phyloP scores from a whole-genome alignment of 2,113 vertebrate genomes.

The Sinocyclocheilus anshuiensis region DNA sequence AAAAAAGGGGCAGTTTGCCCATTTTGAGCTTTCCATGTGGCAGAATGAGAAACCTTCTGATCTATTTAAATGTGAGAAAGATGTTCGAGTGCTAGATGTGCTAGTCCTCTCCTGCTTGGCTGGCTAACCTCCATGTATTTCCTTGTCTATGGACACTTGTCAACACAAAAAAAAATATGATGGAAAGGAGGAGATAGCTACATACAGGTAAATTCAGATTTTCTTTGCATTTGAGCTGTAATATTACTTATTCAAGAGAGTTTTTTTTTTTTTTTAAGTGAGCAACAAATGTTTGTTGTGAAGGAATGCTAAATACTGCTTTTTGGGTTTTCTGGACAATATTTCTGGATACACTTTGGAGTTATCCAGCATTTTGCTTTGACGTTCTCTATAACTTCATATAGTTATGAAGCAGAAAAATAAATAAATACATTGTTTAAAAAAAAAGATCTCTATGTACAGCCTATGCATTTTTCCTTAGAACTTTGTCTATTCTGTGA shows the following conservation, averaged over 20 bases:
- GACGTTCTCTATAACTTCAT: neutral
- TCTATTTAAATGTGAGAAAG: conserved; percentile 11
- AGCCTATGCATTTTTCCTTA: no score
- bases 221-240: neutral
- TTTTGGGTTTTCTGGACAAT: neutral
- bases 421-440: no score
- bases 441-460: no score
- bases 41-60: neutral
- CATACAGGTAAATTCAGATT: neutral
- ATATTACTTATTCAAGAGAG: neutral
- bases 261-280: neutral
- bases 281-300: no score
- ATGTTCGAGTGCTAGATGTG: neutral
- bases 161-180: neutral
- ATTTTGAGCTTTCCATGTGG: neutral
- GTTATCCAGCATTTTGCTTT: neutral
- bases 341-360: neutral
- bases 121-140: neutral
- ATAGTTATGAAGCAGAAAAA: no score
- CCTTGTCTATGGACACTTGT: neutral
- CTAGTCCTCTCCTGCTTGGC: conserved; percentile 30
- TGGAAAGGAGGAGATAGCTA: neutral
- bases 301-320: no score
- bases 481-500: conserved; percentile 9
- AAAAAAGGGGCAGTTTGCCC: conserved; percentile 18